Conservation (phyloP, 2,113 vertebrate genomes). For the Anhinga anhinga region DNA sequence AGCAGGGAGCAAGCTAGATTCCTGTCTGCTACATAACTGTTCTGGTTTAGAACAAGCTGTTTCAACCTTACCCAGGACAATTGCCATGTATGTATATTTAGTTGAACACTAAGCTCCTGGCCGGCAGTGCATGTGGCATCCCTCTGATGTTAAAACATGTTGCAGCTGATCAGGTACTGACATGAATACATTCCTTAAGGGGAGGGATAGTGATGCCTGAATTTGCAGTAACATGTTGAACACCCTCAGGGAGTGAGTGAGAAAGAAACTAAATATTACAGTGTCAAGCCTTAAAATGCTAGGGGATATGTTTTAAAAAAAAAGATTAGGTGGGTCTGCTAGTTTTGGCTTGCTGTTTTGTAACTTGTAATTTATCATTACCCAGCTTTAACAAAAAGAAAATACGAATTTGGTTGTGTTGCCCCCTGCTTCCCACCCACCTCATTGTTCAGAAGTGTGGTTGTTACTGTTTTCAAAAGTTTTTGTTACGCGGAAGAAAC, state of each 20-base stretch:
- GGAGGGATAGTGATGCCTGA: background rate
- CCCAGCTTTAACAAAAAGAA: background rate
- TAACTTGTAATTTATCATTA: slow-evolving; percentile 5
- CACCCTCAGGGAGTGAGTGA: background rate
- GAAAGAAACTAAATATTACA: slow-evolving; percentile 43
- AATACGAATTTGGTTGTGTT: background rate
- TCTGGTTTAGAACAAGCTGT: background rate
- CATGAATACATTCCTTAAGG: slow-evolving; percentile 61
- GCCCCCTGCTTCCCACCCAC: background rate
- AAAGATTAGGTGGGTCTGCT: slow-evolving; percentile 23
- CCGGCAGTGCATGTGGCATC: background rate
- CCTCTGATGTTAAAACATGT: slow-evolving; percentile 44
- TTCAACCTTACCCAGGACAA: background rate
- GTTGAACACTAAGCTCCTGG: background rate
- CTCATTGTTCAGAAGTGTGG: background rate
- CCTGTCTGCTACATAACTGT: background rate
- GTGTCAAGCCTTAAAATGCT: slow-evolving; percentile 32
- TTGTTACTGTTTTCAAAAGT: background rate
- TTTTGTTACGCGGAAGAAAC: background rate
- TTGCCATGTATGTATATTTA: background rate
- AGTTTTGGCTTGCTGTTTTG: slow-evolving; percentile 53
- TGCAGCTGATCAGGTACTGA: slow-evolving; percentile 48
- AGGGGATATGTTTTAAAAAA: background rate
- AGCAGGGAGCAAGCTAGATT: background rate
- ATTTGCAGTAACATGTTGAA: background rate